A percentile compares a stretch with the other conserved stretches of the same genome.
phyloP scores from a whole-genome alignment of 2,888 invertebrate species.

The Uropetala carovei region DNA sequence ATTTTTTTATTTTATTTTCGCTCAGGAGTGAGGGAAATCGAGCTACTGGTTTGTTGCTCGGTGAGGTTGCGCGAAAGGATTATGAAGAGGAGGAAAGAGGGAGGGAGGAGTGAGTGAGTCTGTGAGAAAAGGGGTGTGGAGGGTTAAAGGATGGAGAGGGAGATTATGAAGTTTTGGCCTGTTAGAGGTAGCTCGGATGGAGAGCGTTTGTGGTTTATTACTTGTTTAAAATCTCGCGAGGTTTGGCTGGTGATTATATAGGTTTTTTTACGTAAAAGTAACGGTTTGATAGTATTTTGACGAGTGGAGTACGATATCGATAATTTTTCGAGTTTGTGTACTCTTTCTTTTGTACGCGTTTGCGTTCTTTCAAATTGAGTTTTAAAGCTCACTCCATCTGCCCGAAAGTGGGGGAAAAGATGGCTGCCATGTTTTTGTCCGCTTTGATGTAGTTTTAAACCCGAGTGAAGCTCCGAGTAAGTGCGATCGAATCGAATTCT shows the following conservation, averaged over 20 bases:
- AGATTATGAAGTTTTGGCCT: conserved; percentile 21
- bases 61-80: not conserved
- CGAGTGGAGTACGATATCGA: no score
- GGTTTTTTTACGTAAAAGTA: no score
- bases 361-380: no score
- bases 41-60: conserved; percentile 9
- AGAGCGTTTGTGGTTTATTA: not conserved
- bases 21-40: not conserved
- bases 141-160: not conserved
- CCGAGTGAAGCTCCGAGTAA: not conserved
- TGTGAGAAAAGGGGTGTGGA: not conserved
- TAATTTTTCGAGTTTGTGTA: no score
- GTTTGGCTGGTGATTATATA: no score
- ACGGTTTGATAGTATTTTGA: no score
- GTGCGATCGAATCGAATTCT: not conserved
- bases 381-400: no score
- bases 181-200: not conserved
- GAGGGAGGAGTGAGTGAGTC: not conserved
- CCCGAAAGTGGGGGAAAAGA: not conserved
- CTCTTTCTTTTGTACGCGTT: no score
- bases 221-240: no score
- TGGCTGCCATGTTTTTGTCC: not conserved
- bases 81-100: not conserved
- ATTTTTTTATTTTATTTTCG: not conserved
- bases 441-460: not conserved